Evolutionary conservation across 1,140 invertebrate species (phyloP).

Genomic region (Drosophila auraria): DNA sequence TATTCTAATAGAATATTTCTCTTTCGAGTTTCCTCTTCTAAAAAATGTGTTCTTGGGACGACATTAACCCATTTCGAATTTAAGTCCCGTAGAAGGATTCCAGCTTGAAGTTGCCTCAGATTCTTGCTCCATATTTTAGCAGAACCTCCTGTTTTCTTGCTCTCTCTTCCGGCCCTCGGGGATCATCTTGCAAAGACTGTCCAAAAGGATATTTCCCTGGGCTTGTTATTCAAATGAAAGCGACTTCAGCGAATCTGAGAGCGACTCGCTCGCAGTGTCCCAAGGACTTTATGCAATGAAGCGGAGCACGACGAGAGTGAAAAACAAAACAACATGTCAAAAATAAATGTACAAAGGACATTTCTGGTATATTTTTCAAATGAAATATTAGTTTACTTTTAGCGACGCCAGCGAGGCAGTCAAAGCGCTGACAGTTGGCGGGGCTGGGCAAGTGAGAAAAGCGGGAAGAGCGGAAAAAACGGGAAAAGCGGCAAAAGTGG

Average conservation of each 20-base stretch:
- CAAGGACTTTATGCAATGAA: conserved; percentile 78
- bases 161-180: conserved; percentile 6
- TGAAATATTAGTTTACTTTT: conserved; percentile 83
- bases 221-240: conserved; percentile 77
- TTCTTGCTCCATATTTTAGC: conserved; percentile 33
- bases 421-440: conserved; percentile 72
- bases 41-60: neutral
- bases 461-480: neutral
- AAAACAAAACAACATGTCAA: conserved; percentile 83
- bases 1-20: neutral
- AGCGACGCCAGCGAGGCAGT: conserved; percentile 66
- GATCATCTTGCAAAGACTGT: conserved; percentile 38
- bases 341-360: conserved; percentile 82
- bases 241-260: conserved; percentile 66
- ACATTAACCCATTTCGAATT: conserved; percentile 38
- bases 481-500: neutral
- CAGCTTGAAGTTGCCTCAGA: conserved; percentile 1
- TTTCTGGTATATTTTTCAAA: conserved; percentile 80
- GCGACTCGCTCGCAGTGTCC: conserved; percentile 21
- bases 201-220: conserved; percentile 61
- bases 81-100: neutral
- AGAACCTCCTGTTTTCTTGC: neutral
- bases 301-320: conserved; percentile 40
- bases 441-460: conserved; percentile 3
- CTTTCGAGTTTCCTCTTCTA: neutral